Evolutionary conservation across 2,113 vertebrate genomes (phyloP), one percentile per base, ranked within the genome.

Genomic region (Burhinus oedicnemus): DNA sequence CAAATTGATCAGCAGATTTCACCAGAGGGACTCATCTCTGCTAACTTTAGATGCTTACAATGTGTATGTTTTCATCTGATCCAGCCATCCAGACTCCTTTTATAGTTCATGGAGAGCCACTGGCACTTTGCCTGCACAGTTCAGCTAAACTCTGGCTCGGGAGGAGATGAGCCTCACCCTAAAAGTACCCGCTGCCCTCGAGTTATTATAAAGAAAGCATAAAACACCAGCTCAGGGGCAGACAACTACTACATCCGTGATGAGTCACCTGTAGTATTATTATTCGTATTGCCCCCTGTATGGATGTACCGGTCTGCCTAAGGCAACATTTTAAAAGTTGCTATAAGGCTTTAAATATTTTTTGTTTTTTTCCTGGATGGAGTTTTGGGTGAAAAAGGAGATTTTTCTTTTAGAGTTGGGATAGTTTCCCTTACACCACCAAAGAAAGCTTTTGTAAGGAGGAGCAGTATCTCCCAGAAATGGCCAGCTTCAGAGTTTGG

Each of bases 171-270:
- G 34, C 49, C 2, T 10, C 27, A 34, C 61, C 57, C 70, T 49
- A 4, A n/a, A 71, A 58, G 30, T 29, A n/a, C 78, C 9, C 1
- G 0, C 34, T 86, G 27, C 42, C 30, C 54, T 54, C 0, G 0
- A 68, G 58, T 57, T 55, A 6, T 34, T 75, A 15, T 7, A 29
- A 57, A 88, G 42, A 21, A 77, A 61, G 8, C 23, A 47, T 7
- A 26, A 64, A 55, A 3, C 26, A 9, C 32, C 38, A 38, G 51
- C 61, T 80, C 32, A 8, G 68, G 32, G 66, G 14, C 51, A 71
- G 52, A 44, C 15, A 36, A 22, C 51, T 66, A 18, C 52, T 27
- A 7, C 26, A 21, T 12, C 77, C 36, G 2, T 3, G 32, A 12
- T 11, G 40, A 14, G 23, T 77, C 51, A 23, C 27, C 40, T 57